Percentiles rank a stretch among this genome's conserved stretches.
These are phyloP conservation scores for Coelopa frigida DNA, from an alignment of 1,140 invertebrate genomes.

Conservation along the genomic window DNA sequence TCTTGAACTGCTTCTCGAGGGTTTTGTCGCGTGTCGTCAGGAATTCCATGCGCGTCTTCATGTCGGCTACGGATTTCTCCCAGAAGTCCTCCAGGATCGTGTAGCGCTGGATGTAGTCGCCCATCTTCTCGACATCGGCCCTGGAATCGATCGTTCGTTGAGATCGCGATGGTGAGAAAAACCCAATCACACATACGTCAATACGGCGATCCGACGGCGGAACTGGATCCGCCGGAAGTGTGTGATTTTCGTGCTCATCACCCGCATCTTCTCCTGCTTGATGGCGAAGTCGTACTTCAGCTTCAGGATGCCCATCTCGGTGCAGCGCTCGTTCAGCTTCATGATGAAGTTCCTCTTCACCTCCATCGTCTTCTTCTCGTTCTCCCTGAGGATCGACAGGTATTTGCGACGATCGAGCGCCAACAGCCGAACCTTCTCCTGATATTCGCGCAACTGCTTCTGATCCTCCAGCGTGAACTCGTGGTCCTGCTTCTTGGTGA, in stretches of 20 bases:
- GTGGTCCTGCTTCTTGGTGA: slow-evolving; percentile 49
- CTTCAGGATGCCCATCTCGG: slow-evolving; percentile 48
- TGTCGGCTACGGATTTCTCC: slow-evolving; percentile 19
- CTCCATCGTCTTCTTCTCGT: slow-evolving; percentile 46
- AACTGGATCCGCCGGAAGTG: slow-evolving; percentile 17
- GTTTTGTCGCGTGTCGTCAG: slow-evolving; percentile 39
- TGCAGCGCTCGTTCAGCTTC: slow-evolving; percentile 50
- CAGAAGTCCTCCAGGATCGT: slow-evolving; percentile 23
- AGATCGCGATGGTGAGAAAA: too few species aligned
- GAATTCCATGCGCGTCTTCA: slow-evolving; percentile 21
- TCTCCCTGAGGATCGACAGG: slow-evolving; percentile 47
- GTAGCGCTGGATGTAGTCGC: slow-evolving; percentile 22
- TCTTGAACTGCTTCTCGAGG: slow-evolving; percentile 46
- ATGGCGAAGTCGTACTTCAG: slow-evolving; percentile 53
- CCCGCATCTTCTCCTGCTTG: slow-evolving; percentile 47
- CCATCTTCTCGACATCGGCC: slow-evolving; percentile 20
- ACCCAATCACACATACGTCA: slow-evolving; percentile 10
- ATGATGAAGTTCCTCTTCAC: slow-evolving; percentile 46
- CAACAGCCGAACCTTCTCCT: slow-evolving; percentile 48
- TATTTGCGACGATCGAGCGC: slow-evolving; percentile 51
- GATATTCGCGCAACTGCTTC: slow-evolving; percentile 48
- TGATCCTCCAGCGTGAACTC: slow-evolving; percentile 53
- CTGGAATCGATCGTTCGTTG: too few species aligned
- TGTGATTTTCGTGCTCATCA: slow-evolving; percentile 22
- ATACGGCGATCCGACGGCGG: slow-evolving; percentile 3